phyloP scores from a whole-genome alignment of 2,888 invertebrate species.

The Microchrysa polita region DNA sequence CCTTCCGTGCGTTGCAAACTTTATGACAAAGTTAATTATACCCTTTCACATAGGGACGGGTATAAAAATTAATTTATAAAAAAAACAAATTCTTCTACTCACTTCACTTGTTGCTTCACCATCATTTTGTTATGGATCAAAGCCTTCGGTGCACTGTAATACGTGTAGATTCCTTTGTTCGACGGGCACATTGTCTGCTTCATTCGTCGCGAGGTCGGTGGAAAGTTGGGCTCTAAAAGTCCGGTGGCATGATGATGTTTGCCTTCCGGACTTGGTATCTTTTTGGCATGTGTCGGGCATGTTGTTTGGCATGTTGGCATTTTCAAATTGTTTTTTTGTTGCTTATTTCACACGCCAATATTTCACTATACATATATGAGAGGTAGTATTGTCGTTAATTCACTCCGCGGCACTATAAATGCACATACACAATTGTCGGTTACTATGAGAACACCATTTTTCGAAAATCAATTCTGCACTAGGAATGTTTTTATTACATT shows the following conservation, averaged over 20 bases:
- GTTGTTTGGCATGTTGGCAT: conserved; percentile 53
- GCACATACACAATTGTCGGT: neutral
- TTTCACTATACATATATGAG: neutral
- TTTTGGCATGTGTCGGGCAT: conserved; percentile 48
- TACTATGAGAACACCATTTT: neutral
- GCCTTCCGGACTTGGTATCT: conserved; percentile 43
- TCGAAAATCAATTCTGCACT: conserved; percentile 13
- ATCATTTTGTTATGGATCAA: conserved; percentile 53
- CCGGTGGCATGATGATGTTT: conserved; percentile 32
- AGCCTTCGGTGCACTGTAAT: conserved; percentile 63
- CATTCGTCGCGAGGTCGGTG: conserved; percentile 48
- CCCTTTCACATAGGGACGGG: too few species aligned
- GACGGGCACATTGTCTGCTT: conserved; percentile 54
- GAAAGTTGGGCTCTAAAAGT: conserved; percentile 48
- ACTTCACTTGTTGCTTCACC: conserved; percentile 37
- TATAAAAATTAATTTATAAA: too few species aligned
- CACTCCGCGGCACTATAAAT: neutral
- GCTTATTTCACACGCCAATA: neutral
- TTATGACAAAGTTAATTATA: too few species aligned
- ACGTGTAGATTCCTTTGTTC: conserved; percentile 62
- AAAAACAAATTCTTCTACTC: conserved; percentile 4
- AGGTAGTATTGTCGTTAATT: neutral
- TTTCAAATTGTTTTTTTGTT: conserved; percentile 33
- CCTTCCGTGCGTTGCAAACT: too few species aligned
- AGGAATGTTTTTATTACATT: neutral